Evolutionary conservation across 1,140 invertebrate genomes (phyloP).

Genomic region (Zaprionus ornatus): DNA sequence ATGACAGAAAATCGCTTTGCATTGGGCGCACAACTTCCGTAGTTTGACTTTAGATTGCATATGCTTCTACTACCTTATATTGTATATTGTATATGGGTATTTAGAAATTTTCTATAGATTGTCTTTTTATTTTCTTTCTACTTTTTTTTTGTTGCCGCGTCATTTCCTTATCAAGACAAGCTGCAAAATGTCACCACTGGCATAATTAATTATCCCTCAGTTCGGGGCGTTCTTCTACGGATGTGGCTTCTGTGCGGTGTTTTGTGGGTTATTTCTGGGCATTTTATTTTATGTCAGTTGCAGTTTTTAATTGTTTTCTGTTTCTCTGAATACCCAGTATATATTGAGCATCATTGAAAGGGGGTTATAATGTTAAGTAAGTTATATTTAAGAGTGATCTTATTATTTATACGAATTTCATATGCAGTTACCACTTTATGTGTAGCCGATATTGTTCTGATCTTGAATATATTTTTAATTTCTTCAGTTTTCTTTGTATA

Average conservation of each 20-base stretch:
- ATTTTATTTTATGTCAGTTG: constrained; percentile 1
- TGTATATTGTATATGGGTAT: constrained; percentile 38
- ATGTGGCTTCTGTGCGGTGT: constrained; percentile 26
- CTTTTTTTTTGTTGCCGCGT: constrained; percentile 57
- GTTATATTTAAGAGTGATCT: background rate
- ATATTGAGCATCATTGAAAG: background rate
- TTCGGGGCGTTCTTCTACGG: constrained; percentile 16
- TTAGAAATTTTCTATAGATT: constrained; percentile 44
- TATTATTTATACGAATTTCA: background rate
- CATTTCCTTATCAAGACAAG: constrained; percentile 74
- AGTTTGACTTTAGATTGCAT: constrained; percentile 21
- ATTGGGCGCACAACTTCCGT: constrained; percentile 30
- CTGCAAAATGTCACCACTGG: constrained; percentile 64
- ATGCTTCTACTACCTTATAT: constrained; percentile 5
- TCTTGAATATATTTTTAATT: background rate
- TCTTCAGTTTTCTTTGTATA: background rate
- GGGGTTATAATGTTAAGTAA: background rate
- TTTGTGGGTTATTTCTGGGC: constrained; percentile 9
- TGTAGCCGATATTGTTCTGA: background rate
- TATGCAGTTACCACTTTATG: background rate
- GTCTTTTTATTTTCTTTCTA: constrained; percentile 28
- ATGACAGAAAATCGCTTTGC: constrained; percentile 53
- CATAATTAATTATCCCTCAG: constrained; percentile 77
- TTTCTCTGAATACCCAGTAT: background rate
- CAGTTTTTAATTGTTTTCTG: background rate